These are phyloP conservation scores for Epizoanthus fatuus DNA, from an alignment of 92 coral and sea anemone species.

Conservation along the genomic window DNA sequence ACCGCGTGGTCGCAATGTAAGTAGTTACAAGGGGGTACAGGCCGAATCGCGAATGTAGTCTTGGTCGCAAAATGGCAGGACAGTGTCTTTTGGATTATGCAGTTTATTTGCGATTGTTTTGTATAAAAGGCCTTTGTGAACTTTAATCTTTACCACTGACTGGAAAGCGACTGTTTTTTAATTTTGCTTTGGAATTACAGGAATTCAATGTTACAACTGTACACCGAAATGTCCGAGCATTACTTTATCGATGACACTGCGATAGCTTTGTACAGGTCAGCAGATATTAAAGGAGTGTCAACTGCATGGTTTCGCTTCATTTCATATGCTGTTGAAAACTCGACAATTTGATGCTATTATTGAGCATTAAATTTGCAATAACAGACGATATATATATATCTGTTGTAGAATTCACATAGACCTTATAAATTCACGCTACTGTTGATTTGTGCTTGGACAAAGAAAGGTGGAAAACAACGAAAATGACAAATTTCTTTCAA, in stretches of 20 bases:
- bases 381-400: not conserved
- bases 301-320: slow-evolving; percentile 26
- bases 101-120: not conserved
- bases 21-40: not conserved
- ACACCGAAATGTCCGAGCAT: not conserved
- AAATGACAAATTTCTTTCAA: slow-evolving; percentile 16
- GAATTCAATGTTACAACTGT: not conserved
- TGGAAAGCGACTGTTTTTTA: not conserved
- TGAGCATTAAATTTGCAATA: not conserved
- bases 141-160: not conserved
- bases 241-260: not conserved
- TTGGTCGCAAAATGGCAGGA: too few species aligned
- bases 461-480: slow-evolving; percentile 9
- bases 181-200: not conserved
- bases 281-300: slow-evolving; percentile 36
- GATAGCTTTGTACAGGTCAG: slow-evolving; percentile 15
- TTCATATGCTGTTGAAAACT: slow-evolving; percentile 1
- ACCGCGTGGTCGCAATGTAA: not conserved
- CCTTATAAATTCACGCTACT: not conserved
- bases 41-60: too few species aligned
- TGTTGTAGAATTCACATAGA: not conserved
- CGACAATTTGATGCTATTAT: not conserved
- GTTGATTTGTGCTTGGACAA: not conserved
- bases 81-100: too few species aligned
- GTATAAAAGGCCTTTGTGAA: not conserved